Conservation (phyloP, 2,113 vertebrate species). For the Cyprinus carpio region DNA sequence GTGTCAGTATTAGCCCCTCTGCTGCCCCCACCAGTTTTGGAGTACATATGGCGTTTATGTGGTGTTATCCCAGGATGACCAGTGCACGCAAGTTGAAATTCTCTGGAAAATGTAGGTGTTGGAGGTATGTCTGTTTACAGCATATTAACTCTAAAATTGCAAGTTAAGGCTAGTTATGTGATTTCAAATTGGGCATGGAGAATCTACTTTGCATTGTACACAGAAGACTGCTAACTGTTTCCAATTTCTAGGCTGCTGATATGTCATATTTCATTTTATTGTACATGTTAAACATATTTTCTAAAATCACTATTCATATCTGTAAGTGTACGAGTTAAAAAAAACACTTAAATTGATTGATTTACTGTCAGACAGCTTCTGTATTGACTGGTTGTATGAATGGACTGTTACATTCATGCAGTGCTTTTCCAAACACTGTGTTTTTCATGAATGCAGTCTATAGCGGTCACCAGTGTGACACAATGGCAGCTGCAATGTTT, state of each 20-base stretch:
- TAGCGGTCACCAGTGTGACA: not conserved
- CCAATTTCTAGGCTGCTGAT: not conserved
- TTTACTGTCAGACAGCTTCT: not conserved
- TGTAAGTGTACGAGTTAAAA: not conserved
- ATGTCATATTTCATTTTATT: not conserved
- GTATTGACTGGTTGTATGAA: slow-evolving; percentile 3
- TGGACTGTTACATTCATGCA: not conserved
- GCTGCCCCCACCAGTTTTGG: not conserved
- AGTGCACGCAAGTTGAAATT: not conserved
- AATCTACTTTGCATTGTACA: not conserved
- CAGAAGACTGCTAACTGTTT: not conserved
- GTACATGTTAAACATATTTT: not conserved
- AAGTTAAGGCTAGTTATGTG: not conserved
- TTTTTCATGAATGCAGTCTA: not conserved
- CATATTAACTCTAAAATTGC: not conserved
- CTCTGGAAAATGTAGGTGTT: not conserved
- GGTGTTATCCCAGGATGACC: not conserved
- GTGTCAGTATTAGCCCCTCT: not conserved
- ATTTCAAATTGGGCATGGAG: not conserved
- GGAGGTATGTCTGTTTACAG: not conserved
- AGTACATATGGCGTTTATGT: not conserved
- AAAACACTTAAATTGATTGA: not conserved
- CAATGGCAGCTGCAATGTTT: not conserved
- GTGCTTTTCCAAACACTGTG: slow-evolving; percentile 1
- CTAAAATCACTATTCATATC: not conserved